Evolutionary conservation across 2,888 invertebrate species (phyloP), one percentile per base, ranked within the genome.

Genomic region (Bibio marci): DNA sequence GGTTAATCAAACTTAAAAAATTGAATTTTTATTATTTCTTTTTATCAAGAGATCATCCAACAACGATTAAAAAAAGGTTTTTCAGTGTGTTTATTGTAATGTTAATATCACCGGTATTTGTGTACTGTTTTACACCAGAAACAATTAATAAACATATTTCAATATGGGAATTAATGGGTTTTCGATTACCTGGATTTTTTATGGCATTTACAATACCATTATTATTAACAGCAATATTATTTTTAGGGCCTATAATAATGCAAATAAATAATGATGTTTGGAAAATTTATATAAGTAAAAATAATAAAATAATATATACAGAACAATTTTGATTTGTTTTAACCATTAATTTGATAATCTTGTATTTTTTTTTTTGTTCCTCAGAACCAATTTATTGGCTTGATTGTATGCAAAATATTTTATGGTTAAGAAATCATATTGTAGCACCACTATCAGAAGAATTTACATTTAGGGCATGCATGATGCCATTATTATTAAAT

Each of bases 401-500:
- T 40, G 70, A 70, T 40, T 78, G 74, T 48, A 63, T 78, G 43
- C 71, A 69, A 49, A 82, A 83, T 50, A 63, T 85, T 39, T 72
- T 81, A 25, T 91, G 90, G 88, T 68, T 90, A 49, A 69, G 94
- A 43, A 90, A 88, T 57, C 81, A 86, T 54, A 61, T 92, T 22
- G 81, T 92, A 50, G 92, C 92, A 1, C 95, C 94, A 0, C 58
- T 94, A 37, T 86, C 91, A 41, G 95, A 95, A 62, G 95, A 95
- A 59, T 88, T 92, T 67, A 88, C 90, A 7, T 95, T 90, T 62
- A 69, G 95, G 47, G 87, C 91, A 2, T 94, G 92, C 54, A 92
- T 95, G 88, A 67, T 94, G 62, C 91, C 94, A 4, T 58, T 94
- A 30, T 65, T 95, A 31, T 62, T 90, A 47, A 86, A 90, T 53